Percentiles rank a stretch among this genome's conserved stretches.
These are phyloP conservation scores for Bryconaethiops microstoma DNA, from an alignment of 2,797 vertebrate species.

Conservation along the genomic window DNA sequence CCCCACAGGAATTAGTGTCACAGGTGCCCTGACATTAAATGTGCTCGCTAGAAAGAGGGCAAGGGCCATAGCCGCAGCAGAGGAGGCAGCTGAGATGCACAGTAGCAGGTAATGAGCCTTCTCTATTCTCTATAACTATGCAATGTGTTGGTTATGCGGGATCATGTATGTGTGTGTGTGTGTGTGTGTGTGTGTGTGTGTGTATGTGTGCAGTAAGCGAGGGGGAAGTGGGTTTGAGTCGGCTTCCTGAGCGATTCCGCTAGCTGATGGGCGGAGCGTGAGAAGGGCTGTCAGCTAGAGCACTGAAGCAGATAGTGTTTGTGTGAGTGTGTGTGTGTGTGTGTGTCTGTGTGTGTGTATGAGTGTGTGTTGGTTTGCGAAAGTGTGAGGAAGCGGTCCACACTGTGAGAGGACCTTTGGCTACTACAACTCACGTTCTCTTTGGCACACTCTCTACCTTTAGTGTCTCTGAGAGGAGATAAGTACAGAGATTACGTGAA, in stretches of 20 bases:
- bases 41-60: neutral
- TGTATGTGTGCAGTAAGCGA: constrained; percentile 31
- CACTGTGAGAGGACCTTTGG: constrained; percentile 48
- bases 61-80: constrained; percentile 12
- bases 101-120: constrained; percentile 35
- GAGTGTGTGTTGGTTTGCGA: constrained; percentile 13
- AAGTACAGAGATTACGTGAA: neutral
- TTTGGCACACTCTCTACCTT: constrained; percentile 9
- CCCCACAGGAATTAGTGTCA: constrained; percentile 27
- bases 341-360: constrained; percentile 26
- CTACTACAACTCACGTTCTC: constrained; percentile 9
- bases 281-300: constrained; percentile 56
- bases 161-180: constrained; percentile 11
- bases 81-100: constrained; percentile 19
- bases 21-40: constrained; percentile 12
- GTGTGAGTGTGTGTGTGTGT: constrained; percentile 24
- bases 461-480: constrained; percentile 32
- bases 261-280: constrained; percentile 57
- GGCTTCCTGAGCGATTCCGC: constrained; percentile 58
- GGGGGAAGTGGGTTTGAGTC: constrained; percentile 58
- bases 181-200: constrained; percentile 3
- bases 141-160: constrained; percentile 12
- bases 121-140: neutral
- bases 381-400: constrained; percentile 34
- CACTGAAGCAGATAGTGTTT: constrained; percentile 47